A percentile compares a stretch with the other conserved stretches of the same genome.
Conservation (phyloP, 2,113 vertebrate species). For the Tupaia tana region DNA sequence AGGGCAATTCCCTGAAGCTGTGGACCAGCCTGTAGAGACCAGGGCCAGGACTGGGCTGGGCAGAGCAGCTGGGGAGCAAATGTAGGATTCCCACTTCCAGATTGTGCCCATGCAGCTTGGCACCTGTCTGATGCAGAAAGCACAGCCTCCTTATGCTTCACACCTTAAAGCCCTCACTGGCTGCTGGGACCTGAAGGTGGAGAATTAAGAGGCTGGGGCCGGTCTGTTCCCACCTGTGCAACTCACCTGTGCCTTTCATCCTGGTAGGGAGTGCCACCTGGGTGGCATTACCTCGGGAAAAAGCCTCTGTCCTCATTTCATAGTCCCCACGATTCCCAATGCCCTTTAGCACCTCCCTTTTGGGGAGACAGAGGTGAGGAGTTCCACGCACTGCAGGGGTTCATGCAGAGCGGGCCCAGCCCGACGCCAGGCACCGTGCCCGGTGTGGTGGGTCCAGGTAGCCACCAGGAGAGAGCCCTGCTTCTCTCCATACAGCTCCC, state of each 20-base stretch:
- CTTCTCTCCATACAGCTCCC: neutral
- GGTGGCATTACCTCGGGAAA: neutral
- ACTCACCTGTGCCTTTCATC: neutral
- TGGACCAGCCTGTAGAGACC: neutral
- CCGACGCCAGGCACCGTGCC: neutral
- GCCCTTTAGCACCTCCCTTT: neutral
- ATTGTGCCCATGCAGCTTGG: rapidly evolving
- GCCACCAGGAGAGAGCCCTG: neutral
- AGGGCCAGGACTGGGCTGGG: neutral
- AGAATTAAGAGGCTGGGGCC: neutral
- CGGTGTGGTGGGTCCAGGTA: neutral
- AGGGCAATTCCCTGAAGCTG: neutral
- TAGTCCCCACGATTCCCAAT: neutral
- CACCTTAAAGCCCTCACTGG: neutral
- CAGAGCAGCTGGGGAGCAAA: neutral
- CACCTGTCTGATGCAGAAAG: neutral
- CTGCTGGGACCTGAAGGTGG: neutral
- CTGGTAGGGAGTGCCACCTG: neutral
- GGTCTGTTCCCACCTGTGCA: neutral
- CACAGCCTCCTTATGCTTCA: neutral
- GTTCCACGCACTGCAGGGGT: neutral
- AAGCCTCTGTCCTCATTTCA: neutral
- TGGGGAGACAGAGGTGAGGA: neutral
- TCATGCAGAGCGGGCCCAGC: neutral
- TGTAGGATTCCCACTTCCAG: neutral